Percentiles rank a stretch among this genome's conserved stretches.
Evolutionary conservation across 2,113 vertebrate genomes (phyloP).

Genomic region (Meleagris gallopavo): DNA sequence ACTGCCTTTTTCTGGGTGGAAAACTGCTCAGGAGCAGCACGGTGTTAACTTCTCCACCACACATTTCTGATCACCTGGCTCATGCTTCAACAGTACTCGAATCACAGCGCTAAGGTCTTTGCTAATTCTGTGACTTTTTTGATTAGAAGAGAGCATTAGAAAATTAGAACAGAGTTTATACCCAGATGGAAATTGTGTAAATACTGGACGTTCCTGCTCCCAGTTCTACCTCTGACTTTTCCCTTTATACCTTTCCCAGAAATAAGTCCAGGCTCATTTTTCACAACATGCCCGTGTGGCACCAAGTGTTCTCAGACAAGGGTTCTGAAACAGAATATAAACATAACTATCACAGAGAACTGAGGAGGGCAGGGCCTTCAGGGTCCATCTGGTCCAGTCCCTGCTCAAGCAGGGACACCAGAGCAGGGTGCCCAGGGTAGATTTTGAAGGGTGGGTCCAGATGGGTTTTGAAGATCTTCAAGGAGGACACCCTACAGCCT

Average conservation of each 20-base stretch:
- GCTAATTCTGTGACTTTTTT: neutral
- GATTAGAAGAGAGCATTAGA: neutral
- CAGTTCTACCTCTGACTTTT: neutral
- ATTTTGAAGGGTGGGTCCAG: no score
- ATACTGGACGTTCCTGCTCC: neutral
- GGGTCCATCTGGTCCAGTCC: no score
- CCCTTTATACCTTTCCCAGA: neutral
- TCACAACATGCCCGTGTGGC: neutral
- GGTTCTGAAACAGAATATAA: no score
- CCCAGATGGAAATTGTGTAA: neutral
- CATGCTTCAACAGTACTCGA: neutral
- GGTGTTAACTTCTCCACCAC: neutral
- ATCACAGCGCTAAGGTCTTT: neutral
- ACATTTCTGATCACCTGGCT: rapidly evolving
- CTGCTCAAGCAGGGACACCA: no score
- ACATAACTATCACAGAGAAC: no score
- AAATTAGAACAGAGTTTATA: neutral
- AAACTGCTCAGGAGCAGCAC: neutral
- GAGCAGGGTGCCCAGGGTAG: no score
- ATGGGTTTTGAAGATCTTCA: no score
- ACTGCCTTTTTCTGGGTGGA: neutral
- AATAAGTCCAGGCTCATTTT: neutral
- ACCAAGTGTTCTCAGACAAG: neutral
- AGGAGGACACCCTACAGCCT: no score
- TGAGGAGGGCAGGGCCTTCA: no score